These are phyloP conservation scores for Galeopterus variegatus DNA, from an alignment of 2,113 vertebrate species.

Conservation along the genomic window DNA sequence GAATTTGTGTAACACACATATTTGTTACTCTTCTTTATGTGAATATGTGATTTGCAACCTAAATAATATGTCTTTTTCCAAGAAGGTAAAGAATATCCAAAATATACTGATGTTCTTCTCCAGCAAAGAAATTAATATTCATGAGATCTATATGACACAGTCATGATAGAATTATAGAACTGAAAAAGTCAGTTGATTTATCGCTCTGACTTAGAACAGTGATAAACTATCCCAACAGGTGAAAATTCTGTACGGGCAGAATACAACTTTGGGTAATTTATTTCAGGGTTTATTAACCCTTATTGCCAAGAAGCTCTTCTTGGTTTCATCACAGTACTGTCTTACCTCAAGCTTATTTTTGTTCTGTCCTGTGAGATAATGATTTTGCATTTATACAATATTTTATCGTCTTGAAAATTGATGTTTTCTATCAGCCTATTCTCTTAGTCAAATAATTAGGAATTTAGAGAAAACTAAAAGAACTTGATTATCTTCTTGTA, in stretches of 20 bases:
- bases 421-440: not conserved
- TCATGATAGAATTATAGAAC: not conserved
- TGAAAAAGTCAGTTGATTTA: not conserved
- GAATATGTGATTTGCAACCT: not conserved
- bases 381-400: not conserved
- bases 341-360: not conserved
- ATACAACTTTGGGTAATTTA: not conserved
- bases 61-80: not conserved
- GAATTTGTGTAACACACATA: not conserved
- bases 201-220: not conserved
- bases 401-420: not conserved
- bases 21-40: not conserved
- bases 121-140: slow-evolving; percentile 30
- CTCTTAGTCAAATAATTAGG: not conserved
- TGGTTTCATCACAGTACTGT: not conserved
- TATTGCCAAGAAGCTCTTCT: not conserved
- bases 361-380: not conserved
- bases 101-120: not conserved
- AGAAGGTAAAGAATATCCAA: not conserved
- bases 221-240: not conserved
- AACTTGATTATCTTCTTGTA: not conserved
- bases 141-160: not conserved
- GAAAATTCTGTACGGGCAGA: not conserved
- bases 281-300: not conserved
- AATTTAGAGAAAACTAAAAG: not conserved